Evolutionary conservation across 2,113 vertebrate genomes (phyloP).

Genomic region (Dasypus novemcinctus): DNA sequence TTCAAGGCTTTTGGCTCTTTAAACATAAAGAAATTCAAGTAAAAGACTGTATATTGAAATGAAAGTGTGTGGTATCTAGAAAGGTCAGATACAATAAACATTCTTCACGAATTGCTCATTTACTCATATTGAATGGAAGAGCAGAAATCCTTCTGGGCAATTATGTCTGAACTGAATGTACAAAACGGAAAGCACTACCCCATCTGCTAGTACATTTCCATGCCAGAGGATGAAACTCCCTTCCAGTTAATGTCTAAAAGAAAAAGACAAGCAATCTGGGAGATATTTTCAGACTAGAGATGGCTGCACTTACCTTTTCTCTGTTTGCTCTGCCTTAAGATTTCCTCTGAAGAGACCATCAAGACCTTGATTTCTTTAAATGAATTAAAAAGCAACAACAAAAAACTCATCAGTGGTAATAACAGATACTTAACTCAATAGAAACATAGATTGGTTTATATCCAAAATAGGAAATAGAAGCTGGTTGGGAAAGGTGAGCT

Average conservation of each 20-base stretch:
- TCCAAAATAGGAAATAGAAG: constrained; percentile 36
- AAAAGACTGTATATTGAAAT: constrained; percentile 35
- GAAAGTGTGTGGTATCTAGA: constrained; percentile 33
- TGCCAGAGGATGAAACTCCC: constrained; percentile 27
- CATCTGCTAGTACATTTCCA: constrained; percentile 53
- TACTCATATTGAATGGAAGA: constrained; percentile 48
- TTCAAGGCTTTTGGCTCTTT: constrained; percentile 72
- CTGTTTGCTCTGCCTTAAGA: constrained; percentile 44
- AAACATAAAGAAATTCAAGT: constrained; percentile 62
- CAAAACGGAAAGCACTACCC: not conserved
- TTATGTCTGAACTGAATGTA: constrained; percentile 55
- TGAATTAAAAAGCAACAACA: not conserved
- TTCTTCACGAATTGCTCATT: constrained; percentile 63
- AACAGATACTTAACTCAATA: not conserved
- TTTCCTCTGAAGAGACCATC: constrained; percentile 74
- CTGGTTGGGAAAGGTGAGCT: not conserved
- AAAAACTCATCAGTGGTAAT: constrained; percentile 44
- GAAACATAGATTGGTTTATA: constrained; percentile 14
- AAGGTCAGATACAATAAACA: constrained; percentile 69
- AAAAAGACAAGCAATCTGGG: not conserved
- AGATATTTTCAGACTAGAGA: not conserved
- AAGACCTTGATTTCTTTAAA: constrained; percentile 76
- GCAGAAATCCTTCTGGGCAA: constrained; percentile 59
- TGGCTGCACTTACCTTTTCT: constrained; percentile 68
- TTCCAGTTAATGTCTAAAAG: constrained; percentile 15